phyloP scores from a whole-genome alignment of 2,797 vertebrate species.

The Smutsia temminckii region DNA sequence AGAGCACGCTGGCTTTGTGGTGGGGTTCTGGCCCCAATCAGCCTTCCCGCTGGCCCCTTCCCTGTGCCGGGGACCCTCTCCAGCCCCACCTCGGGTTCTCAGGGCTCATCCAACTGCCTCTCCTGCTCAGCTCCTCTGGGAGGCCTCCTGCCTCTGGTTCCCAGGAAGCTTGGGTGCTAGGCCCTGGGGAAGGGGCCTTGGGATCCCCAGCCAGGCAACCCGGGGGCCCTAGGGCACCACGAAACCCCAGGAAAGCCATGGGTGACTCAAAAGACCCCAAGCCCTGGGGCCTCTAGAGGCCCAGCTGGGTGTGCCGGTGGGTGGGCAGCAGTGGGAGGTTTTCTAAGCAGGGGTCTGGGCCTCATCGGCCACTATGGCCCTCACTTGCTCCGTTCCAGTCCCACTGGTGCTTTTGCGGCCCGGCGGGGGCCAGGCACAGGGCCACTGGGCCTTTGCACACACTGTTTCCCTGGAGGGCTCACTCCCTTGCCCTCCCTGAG shows the following conservation, averaged over 20 bases:
- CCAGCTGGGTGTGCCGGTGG: neutral
- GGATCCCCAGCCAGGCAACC: neutral
- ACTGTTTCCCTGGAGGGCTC: neutral
- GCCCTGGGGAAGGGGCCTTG: neutral
- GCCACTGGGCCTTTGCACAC: neutral
- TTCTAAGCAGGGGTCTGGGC: neutral
- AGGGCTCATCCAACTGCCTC: neutral
- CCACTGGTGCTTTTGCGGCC: too few relatives aligned
- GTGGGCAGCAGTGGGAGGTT: too few relatives aligned
- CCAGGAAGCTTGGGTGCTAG: neutral
- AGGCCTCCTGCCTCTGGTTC: neutral
- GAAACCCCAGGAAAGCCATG: neutral
- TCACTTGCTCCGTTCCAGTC: neutral
- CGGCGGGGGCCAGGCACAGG: neutral
- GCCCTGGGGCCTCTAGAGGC: neutral
- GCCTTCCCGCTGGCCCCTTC: neutral
- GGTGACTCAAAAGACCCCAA: accelerated
- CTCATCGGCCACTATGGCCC: neutral
- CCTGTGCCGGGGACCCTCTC: neutral
- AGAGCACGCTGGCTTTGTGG: neutral
- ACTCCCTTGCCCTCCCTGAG: neutral
- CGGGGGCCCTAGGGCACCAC: neutral
- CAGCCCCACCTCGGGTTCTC: neutral
- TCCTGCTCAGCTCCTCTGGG: too few relatives aligned
- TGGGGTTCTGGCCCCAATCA: neutral